These are phyloP conservation scores for Carlito syrichta DNA, from an alignment of 2,113 vertebrate genomes.

Conservation along the genomic window DNA sequence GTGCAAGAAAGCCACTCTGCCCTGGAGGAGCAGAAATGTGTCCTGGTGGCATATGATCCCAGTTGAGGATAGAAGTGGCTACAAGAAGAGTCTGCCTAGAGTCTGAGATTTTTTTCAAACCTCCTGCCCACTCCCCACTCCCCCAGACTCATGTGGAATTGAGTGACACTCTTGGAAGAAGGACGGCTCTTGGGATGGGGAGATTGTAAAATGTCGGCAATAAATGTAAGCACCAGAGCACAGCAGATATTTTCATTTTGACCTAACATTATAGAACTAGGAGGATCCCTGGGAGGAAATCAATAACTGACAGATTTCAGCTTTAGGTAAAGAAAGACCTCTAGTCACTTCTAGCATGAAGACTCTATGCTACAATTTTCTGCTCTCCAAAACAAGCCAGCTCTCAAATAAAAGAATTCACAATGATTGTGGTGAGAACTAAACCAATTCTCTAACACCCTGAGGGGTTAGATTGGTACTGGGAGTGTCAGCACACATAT, in stretches of 20 bases:
- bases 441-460: not conserved
- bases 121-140: not conserved
- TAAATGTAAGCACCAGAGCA: not conserved
- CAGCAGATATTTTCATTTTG: not conserved
- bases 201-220: not conserved
- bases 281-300: not conserved
- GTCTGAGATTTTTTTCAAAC: not conserved
- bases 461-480: not conserved
- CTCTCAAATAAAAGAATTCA: not conserved
- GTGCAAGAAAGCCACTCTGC: not conserved
- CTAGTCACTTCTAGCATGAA: not conserved
- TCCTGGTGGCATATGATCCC: not conserved
- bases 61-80: not conserved
- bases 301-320: not conserved
- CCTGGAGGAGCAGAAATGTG: not conserved
- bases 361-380: not conserved
- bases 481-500: not conserved
- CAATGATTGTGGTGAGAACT: not conserved
- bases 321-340: not conserved
- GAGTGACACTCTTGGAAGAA: not conserved
- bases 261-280: not conserved
- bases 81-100: not conserved
- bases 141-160: not conserved
- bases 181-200: not conserved
- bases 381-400: not conserved